Evolutionary conservation across 2,797 vertebrate genomes (phyloP).

Genomic region (Syngnathus rostellatus): DNA sequence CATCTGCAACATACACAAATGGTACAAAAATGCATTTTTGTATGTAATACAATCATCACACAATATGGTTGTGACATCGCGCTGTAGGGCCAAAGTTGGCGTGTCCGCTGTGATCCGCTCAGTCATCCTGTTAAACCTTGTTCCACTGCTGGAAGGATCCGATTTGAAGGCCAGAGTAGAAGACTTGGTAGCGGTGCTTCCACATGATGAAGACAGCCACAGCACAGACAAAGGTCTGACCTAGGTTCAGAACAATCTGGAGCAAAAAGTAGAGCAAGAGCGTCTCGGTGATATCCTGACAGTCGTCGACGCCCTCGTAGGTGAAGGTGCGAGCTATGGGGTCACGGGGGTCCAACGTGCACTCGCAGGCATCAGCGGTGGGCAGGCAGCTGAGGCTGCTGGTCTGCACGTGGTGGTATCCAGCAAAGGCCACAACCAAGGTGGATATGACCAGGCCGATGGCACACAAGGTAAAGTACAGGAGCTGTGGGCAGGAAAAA

Average conservation of each 20-base stretch:
- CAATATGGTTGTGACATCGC: slow-evolving; percentile 16
- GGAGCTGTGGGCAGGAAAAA: slow-evolving; percentile 66
- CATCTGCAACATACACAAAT: slow-evolving; percentile 29
- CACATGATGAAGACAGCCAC: slow-evolving; percentile 85
- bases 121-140: slow-evolving; percentile 53
- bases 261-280: slow-evolving; percentile 78
- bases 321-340: slow-evolving; percentile 80
- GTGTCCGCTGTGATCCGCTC: slow-evolving; percentile 6
- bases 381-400: slow-evolving; percentile 65
- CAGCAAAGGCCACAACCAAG: slow-evolving; percentile 79
- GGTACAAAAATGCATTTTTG: slow-evolving; percentile 39
- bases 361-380: slow-evolving; percentile 64
- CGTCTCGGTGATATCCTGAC: slow-evolving; percentile 66
- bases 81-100: slow-evolving; percentile 6
- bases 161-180: slow-evolving; percentile 79
- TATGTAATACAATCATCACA: slow-evolving; percentile 28
- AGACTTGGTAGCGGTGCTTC: slow-evolving; percentile 94
- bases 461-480: slow-evolving; percentile 83
- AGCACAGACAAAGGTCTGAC: slow-evolving; percentile 77
- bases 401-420: slow-evolving; percentile 77
- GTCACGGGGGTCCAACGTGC: slow-evolving; percentile 73
- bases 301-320: slow-evolving; percentile 74
- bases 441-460: slow-evolving; percentile 77
- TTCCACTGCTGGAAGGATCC: slow-evolving; percentile 58
- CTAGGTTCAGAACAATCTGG: slow-evolving; percentile 83